Evolutionary conservation across 1,140 invertebrate genomes (phyloP).

Genomic region (Halotydeus destructor): DNA sequence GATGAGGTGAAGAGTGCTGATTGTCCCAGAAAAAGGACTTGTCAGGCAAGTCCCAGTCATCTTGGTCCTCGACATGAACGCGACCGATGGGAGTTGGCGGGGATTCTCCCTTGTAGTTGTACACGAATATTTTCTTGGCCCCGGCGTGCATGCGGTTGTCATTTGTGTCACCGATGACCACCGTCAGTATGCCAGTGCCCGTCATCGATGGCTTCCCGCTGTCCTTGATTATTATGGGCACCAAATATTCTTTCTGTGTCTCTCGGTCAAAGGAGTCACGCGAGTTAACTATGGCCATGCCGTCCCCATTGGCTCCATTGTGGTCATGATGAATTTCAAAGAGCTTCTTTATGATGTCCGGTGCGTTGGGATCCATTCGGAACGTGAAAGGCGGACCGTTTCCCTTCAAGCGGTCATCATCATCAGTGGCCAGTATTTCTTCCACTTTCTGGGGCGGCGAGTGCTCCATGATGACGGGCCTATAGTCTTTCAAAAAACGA

Average conservation of each 20-base stretch:
- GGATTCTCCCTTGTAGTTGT: conserved; percentile 71
- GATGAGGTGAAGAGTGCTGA: conserved; percentile 40
- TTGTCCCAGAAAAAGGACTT: conserved; percentile 84
- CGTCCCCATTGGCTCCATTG: conserved; percentile 79
- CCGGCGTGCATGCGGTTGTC: conserved; percentile 94
- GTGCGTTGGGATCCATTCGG: conserved; percentile 68
- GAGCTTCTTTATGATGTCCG: conserved; percentile 69
- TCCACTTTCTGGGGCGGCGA: conserved; percentile 60
- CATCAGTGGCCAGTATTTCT: conserved; percentile 80
- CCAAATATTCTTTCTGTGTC: conserved; percentile 78
- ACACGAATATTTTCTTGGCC: conserved; percentile 85
- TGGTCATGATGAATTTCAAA: conserved; percentile 47
- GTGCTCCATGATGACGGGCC: conserved; percentile 75
- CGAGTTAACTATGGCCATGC: conserved; percentile 79
- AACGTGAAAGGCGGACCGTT: conserved; percentile 90
- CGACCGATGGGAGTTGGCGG: conserved; percentile 79
- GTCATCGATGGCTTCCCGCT: conserved; percentile 76
- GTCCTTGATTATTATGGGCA: conserved; percentile 82
- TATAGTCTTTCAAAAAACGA: conserved; percentile 47
- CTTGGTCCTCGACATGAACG: conserved; percentile 84
- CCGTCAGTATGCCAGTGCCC: conserved; percentile 76
- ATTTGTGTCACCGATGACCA: conserved; percentile 83
- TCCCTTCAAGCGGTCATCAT: conserved; percentile 75
- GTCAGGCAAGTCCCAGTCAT: conserved; percentile 91
- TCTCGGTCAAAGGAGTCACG: conserved; percentile 79